Percentiles rank a stretch among this genome's conserved stretches.
Conservation (phyloP, 2,797 vertebrate genomes). For the Oreonectes daqikongensis region DNA sequence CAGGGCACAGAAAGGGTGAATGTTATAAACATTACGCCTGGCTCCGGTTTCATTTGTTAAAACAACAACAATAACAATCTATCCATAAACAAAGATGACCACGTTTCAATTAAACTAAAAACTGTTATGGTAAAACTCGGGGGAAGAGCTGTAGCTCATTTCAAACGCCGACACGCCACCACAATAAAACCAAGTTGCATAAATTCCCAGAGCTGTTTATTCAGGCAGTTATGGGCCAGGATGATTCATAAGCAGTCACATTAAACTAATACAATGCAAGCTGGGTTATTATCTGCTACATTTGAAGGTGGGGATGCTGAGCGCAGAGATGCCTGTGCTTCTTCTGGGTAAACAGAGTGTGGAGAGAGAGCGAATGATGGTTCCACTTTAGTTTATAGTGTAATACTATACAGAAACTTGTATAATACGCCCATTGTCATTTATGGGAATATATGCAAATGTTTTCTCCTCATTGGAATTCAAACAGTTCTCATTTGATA, state of each 20-base stretch:
- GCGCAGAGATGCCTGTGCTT: not conserved
- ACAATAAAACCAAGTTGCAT: conserved; percentile 60
- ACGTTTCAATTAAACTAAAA: conserved; percentile 49
- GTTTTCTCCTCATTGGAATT: conserved; percentile 13
- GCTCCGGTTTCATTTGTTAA: not conserved
- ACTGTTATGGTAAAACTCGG: conserved; percentile 15
- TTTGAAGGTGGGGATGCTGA: conserved; percentile 29
- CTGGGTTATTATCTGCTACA: conserved; percentile 51
- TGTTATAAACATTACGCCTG: conserved; percentile 7
- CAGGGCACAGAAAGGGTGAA: not conserved
- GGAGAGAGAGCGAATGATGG: not conserved
- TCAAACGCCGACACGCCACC: conserved; percentile 34
- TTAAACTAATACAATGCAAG: conserved; percentile 67
- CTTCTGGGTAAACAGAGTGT: conserved; percentile 16
- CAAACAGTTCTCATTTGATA: not conserved
- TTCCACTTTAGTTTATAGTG: not conserved
- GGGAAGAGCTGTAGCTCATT: conserved; percentile 27
- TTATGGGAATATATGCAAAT: conserved; percentile 16
- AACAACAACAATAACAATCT: conserved; percentile 19
- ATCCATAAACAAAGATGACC: conserved; percentile 19
- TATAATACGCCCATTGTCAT: not conserved
- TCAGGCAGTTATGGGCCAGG: conserved; percentile 76
- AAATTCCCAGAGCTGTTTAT: conserved; percentile 76
- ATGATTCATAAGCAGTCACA: conserved; percentile 77
- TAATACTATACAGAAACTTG: not conserved